Conservation (phyloP, 2,888 invertebrate species). For the Parnassius apollo region DNA sequence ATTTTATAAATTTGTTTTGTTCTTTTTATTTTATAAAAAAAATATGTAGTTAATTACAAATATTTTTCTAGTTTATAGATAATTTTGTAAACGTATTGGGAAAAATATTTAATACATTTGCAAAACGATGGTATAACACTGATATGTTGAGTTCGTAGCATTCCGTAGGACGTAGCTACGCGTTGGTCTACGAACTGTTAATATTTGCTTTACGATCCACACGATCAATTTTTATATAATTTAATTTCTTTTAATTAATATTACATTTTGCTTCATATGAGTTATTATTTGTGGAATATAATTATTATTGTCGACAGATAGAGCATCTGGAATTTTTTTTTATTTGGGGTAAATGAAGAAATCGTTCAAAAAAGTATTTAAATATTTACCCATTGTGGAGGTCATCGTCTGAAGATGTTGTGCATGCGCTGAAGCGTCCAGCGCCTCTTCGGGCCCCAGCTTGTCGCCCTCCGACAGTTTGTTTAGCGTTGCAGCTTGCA, state of each 20-base stretch:
- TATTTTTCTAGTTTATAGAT: too few relatives aligned
- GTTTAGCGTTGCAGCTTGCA: conserved; percentile 58
- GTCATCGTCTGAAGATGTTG: conserved; percentile 76
- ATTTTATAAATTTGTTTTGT: too few relatives aligned
- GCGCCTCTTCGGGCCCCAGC: conserved; percentile 69
- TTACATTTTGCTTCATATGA: too few relatives aligned
- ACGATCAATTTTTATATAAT: neutral
- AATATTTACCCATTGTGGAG: conserved; percentile 76
- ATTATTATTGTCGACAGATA: too few relatives aligned
- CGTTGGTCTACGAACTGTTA: conserved; percentile 19
- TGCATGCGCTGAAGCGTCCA: conserved; percentile 67
- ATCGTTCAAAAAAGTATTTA: conserved; percentile 6
- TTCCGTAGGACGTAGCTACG: conserved; percentile 29
- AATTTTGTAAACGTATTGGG: too few relatives aligned
- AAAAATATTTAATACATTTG: too few relatives aligned
- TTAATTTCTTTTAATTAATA: too few relatives aligned
- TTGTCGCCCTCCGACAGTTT: conserved; percentile 72
- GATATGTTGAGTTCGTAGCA: conserved; percentile 11
- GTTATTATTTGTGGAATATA: too few relatives aligned
- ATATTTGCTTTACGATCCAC: neutral
- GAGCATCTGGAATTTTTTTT: neutral
- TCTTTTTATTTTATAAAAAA: too few relatives aligned
- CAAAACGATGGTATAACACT: too few relatives aligned
- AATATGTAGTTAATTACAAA: too few relatives aligned
- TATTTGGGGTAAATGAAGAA: neutral